Percentiles rank a stretch among this genome's conserved stretches.
These are phyloP conservation scores for Dysidea cf. avara DNA, from an alignment of 37 sponge, comb jelly and placozoan genomes.

Conservation along the genomic window DNA sequence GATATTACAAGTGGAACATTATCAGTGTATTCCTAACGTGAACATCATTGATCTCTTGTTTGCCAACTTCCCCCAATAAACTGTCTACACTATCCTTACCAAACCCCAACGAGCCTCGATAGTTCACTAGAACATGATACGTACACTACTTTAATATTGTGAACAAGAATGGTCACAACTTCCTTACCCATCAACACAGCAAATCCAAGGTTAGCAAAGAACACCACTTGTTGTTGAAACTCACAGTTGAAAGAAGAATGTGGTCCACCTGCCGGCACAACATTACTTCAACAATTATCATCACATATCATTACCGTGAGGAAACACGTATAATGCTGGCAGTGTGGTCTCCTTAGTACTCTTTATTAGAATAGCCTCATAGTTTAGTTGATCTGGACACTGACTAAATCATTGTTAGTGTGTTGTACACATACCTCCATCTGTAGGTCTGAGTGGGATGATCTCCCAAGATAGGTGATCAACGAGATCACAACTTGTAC, in stretches of 20 bases:
- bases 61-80: conserved; percentile 86
- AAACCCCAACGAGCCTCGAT: conserved; percentile 89
- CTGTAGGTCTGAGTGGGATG: no score
- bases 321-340: conserved; percentile 52
- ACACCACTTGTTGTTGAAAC: conserved; percentile 41
- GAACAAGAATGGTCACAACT: not conserved
- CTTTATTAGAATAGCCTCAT: conserved; percentile 56
- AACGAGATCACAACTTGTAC: not conserved
- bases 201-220: conserved; percentile 63
- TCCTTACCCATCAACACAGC: conserved; percentile 78
- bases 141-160: not conserved
- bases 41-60: conserved; percentile 87
- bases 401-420: conserved; percentile 1
- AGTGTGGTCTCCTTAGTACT: not conserved
- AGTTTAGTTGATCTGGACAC: conserved; percentile 16
- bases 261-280: conserved; percentile 67
- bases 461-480: not conserved
- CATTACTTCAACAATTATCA: no score
- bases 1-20: not conserved
- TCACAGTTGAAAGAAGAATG: conserved; percentile 43
- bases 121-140: conserved; percentile 73
- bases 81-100: conserved; percentile 66
- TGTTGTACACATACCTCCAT: no score
- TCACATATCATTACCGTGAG: conserved; percentile 47
- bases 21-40: conserved; percentile 66